Base-by-base conservation (phyloP, 2,888 invertebrate genomes). In the Lasioglossum lativentre region DNA sequence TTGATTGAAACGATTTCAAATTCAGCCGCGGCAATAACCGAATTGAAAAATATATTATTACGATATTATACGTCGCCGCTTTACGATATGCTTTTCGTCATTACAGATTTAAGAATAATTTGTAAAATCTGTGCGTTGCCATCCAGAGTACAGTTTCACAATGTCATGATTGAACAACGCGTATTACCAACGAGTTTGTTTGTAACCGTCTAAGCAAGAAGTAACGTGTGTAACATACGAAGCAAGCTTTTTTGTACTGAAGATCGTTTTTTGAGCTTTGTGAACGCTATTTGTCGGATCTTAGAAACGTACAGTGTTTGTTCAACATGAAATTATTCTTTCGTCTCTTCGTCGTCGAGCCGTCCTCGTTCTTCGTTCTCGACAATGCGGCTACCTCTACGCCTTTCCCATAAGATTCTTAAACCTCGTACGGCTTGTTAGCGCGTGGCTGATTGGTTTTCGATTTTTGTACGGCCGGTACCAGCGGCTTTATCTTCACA, bases 341-440 rank as follows among this genome's bases (percentile, higher is more conserved):
- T 42, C n/a, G 70, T 71, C 14, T 66, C 19, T 70, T 63, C 12
- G 16, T 47, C 23, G 45, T 78, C n/a, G 5, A 70, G 30, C 2
- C 19, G 66, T n/a, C 4, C 70, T 19, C 45, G 14, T 66, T 63
- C 30, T 42, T 74, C 42, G 23, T 42, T 66, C 14, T 47, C 56
- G 23, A 42, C 78, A 27, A 74, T 75, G 63, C 79, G 27, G 72
- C 82, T 88, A 81, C 71, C 73, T 80, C 76, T 79, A 71, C 45
- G 52, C 34, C 47, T n/a, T 52, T 68, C 68, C 23, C 23, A 27
- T 56, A 78, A 74, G 75, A 82, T 75, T 14, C 52, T 92, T 89
- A 93, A 81, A 93, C 92, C 40, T 93, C 91, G 81, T 87, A 91
- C 4, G 93, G 92, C 38, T 92, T 88, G 47, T 89, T 92, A 47